Base-by-base conservation (phyloP, 1,140 invertebrate genomes). In the Chironomus tepperi region DNA sequence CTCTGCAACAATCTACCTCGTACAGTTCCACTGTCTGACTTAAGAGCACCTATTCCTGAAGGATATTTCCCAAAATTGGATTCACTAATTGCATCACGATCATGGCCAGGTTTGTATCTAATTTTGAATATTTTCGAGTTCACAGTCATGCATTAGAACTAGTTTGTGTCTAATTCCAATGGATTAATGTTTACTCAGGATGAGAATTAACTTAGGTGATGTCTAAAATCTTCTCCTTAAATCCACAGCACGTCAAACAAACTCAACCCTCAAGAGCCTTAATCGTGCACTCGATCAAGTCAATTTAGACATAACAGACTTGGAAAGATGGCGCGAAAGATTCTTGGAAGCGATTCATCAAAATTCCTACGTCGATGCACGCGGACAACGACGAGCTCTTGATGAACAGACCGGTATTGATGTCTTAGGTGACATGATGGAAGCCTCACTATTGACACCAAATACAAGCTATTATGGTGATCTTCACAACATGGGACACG, bases 301-400 rank as follows among this genome's bases (percentile, higher is more conserved):
- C 9, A 75, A 75, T 72, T 75, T 77, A 15, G 77, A 79, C 15
- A 75, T 80, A 7, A 10, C 70, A 24, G 79, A 82, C 43, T 15
- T 84, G 67, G 79, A 81, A 73, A 84, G 86, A 67, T 93, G 89
- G 89, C 83, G 88, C 3, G 88, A 90, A 75, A 83, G 90, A 7
- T 88, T 93, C 76, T 83, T 86, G 18, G 86, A 89, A 24, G 91
- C 90, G 12, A 89, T 93, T 75, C 86, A 91, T 74, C 85, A 85
- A 18, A 88, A 88, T 57, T 78, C 83, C 42, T 84, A 89, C 15
- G 74, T 80, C 8, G 77, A 85, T 79, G 86, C 86, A 78, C 78
- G 78, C 18, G 84, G 83, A 0, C 76, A 81, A 1, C 77, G 77
- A 9, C 77, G 86, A 2, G 76, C 76, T 6, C 76, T 89, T 3